Evolutionary conservation across 2,888 invertebrate genomes (phyloP), one percentile per base, ranked within the genome.

Genomic region (Globia sparganii): DNA sequence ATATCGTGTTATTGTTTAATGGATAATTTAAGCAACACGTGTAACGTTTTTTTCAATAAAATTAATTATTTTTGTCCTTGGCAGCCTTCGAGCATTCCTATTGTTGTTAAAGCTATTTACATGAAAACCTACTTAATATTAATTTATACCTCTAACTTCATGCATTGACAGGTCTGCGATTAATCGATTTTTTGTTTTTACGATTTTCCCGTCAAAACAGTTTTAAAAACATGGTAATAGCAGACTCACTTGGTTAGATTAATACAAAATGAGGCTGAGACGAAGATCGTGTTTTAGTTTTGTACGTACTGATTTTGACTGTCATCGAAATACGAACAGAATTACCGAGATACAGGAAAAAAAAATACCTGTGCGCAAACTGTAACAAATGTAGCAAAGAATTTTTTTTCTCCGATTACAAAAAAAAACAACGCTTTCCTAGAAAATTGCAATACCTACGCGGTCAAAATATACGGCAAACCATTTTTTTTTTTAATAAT

Each of bases 181-280:
- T 64, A 68, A 80, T 68, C 34, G 28, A 5, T 69, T 43, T 61
- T 64, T 18, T 71, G 71, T 72, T 80, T 74, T 78, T 80, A 61
- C 67, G 21, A 18, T 49, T 68, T 69, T 68, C 15, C 5, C 1
- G 15, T 66, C 66, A 71, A 64, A 68, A 65, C 53, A 59, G 31
- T 61, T 65, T 64, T 21, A 65, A 80, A 72, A 73, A 68, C 28
- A 58, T 46, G 49, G 37, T 37, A 43, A 46, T 68, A 9, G 9
- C 9, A 25, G 25, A 15, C n/a, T 6, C 70, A 79, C 4, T 67
- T 80, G 79, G 70, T 62, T 21, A 53, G 31, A 21, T 34, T 61
- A 34, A 82, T 34, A 62, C 25, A 49, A 61, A 13, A 59, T 53
- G 28, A 76, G 15, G 49, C 15, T 64, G 25, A 4, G 1, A 53